Evolutionary conservation across 1,140 invertebrate genomes (phyloP).

Genomic region (Caenorhabditis briggsae): DNA sequence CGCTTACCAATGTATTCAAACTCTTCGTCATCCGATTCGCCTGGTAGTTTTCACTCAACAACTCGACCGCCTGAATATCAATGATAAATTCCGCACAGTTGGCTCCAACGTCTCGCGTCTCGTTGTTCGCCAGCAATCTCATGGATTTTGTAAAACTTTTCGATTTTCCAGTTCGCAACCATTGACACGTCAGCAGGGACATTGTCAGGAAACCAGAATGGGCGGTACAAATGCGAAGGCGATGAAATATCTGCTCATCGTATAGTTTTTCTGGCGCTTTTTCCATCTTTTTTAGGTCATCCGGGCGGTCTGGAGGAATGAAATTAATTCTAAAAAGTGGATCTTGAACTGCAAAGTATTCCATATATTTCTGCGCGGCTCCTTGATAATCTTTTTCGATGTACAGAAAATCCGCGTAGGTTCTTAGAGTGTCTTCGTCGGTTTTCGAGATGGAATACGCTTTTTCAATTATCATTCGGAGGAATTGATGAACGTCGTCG

Average conservation of each 20-base stretch:
- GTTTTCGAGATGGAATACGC: conserved; percentile 4
- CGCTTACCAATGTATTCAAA: conserved; percentile 27
- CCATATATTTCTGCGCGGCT: conserved; percentile 24
- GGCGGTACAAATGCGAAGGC: conserved; percentile 17
- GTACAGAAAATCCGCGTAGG: conserved; percentile 31
- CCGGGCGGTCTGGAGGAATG: too few relatives aligned
- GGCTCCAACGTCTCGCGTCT: conserved; percentile 35
- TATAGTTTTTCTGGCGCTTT: neutral
- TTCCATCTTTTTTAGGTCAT: too few relatives aligned
- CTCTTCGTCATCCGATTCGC: conserved; percentile 4
- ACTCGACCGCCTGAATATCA: neutral
- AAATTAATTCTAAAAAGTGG: neutral
- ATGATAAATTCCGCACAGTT: conserved; percentile 27
- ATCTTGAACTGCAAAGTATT: conserved; percentile 1
- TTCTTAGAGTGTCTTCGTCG: neutral
- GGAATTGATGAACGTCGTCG: conserved; percentile 1
- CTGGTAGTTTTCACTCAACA: conserved; percentile 20
- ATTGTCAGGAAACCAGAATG: conserved; percentile 31
- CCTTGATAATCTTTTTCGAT: conserved; percentile 23
- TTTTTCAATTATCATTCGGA: conserved; percentile 18
- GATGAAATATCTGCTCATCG: conserved; percentile 7
- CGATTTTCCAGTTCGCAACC: neutral
- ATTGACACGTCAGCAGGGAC: conserved; percentile 41
- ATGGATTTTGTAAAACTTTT: neutral
- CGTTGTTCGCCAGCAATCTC: neutral